These are phyloP conservation scores for Lomographa bimaculata DNA, from an alignment of 2,888 invertebrate genomes.

Conservation along the genomic window DNA sequence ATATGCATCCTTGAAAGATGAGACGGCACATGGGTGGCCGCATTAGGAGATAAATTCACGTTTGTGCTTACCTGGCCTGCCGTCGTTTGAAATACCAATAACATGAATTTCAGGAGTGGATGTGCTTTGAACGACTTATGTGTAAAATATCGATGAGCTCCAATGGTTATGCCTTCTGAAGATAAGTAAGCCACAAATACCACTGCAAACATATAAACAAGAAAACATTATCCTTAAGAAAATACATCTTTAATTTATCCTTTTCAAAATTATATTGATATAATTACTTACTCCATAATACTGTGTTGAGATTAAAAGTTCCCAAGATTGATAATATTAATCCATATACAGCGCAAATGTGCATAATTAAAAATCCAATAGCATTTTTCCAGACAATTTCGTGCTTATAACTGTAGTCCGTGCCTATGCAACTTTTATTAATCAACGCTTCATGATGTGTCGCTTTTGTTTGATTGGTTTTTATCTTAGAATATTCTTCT, in stretches of 20 bases:
- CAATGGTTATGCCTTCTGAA: conserved; percentile 88
- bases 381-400: conserved; percentile 85
- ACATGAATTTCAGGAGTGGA: conserved; percentile 81
- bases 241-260: no score
- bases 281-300: conserved; percentile 53
- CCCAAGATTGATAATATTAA: conserved; percentile 46
- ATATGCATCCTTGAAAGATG: no score
- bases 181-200: conserved; percentile 31
- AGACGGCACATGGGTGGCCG: no score
- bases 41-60: no score
- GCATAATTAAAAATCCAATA: conserved; percentile 82
- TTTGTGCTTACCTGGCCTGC: conserved; percentile 90
- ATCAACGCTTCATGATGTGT: conserved; percentile 1
- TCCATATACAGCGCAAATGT: conserved; percentile 78
- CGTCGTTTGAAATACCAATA: conserved; percentile 87
- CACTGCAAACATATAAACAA: conserved; percentile 22
- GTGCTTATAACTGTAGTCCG: conserved; percentile 63
- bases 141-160: conserved; percentile 91
- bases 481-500: neutral
- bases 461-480: neutral
- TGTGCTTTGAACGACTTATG: conserved; percentile 91
- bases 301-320: conserved; percentile 41
- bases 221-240: neutral
- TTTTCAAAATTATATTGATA: no score
- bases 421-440: conserved; percentile 41